Evolutionary conservation across 2,113 vertebrate genomes (phyloP).

Genomic region (Psilopsiagon aymara): DNA sequence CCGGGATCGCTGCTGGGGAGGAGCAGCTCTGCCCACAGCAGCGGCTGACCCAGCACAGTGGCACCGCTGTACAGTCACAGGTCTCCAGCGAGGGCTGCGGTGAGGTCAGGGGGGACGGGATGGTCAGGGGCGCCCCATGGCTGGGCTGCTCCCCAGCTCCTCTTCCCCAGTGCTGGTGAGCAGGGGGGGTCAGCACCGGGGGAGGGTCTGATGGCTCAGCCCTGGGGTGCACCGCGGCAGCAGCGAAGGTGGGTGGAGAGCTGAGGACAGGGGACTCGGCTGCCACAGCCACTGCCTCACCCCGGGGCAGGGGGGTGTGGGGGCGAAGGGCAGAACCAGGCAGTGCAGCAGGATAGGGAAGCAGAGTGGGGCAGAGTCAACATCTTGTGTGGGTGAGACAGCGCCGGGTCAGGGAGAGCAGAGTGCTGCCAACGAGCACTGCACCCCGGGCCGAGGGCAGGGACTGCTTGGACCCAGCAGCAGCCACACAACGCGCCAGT

Average conservation of each 20-base stretch:
- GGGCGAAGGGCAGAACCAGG: background rate
- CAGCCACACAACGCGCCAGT: background rate
- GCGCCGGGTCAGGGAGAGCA: rapidly evolving
- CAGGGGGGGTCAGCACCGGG: background rate
- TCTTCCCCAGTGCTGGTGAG: rapidly evolving
- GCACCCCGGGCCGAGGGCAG: background rate
- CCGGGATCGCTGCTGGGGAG: background rate
- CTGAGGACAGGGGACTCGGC: rapidly evolving
- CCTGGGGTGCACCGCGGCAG: background rate
- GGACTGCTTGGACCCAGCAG: background rate
- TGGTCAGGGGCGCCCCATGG: background rate
- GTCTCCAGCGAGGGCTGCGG: background rate
- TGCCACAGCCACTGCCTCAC: background rate
- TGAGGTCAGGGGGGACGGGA: background rate
- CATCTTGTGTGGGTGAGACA: constrained; percentile 40
- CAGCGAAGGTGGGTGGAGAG: background rate
- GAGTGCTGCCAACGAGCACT: rapidly evolving
- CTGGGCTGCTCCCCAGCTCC: background rate
- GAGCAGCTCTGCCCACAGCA: background rate
- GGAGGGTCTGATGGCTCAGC: background rate
- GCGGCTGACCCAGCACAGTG: rapidly evolving
- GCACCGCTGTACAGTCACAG: background rate
- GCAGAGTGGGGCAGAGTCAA: background rate
- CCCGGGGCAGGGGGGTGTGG: rapidly evolving
- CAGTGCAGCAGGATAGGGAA: background rate